A percentile compares a stretch with the other conserved stretches of the same genome.
Evolutionary conservation across 2,113 vertebrate species (phyloP).

Genomic region (Nanger granti): DNA sequence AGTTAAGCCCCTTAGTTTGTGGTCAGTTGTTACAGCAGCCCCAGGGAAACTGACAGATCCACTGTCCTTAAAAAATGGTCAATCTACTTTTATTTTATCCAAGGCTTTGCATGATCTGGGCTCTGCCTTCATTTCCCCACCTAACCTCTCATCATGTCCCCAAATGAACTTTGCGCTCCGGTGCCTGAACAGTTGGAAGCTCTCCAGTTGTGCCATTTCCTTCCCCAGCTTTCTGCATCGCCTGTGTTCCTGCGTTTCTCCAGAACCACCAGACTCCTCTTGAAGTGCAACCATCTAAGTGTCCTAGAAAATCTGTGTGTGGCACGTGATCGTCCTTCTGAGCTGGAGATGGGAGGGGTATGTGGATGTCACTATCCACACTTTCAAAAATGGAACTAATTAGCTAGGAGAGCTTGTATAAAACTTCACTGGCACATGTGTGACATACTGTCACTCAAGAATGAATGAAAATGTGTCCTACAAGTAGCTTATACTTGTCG

Average conservation of each 20-base stretch:
- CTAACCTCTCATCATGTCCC: background rate
- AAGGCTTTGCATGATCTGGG: background rate
- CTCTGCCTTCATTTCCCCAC: background rate
- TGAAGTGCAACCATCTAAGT: background rate
- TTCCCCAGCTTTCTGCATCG: background rate
- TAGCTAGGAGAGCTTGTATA: background rate
- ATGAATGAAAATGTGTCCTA: background rate
- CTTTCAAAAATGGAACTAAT: conserved; percentile 12
- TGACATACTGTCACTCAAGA: conserved; percentile 13
- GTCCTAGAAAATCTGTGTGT: background rate
- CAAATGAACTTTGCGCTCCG: background rate
- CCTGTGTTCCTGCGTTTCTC: background rate
- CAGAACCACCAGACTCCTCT: background rate
- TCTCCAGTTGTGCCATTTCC: background rate
- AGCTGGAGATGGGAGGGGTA: background rate
- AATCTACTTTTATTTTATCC: background rate
- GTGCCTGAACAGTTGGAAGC: background rate
- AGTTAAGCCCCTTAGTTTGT: background rate
- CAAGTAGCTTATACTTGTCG: background rate
- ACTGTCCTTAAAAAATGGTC: background rate
- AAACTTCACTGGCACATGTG: background rate
- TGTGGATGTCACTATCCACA: background rate
- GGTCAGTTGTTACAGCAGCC: background rate
- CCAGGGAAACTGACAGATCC: background rate
- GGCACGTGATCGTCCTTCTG: background rate